Conservation (phyloP, 2,797 vertebrate genomes). For the Bufotes viridis region DNA sequence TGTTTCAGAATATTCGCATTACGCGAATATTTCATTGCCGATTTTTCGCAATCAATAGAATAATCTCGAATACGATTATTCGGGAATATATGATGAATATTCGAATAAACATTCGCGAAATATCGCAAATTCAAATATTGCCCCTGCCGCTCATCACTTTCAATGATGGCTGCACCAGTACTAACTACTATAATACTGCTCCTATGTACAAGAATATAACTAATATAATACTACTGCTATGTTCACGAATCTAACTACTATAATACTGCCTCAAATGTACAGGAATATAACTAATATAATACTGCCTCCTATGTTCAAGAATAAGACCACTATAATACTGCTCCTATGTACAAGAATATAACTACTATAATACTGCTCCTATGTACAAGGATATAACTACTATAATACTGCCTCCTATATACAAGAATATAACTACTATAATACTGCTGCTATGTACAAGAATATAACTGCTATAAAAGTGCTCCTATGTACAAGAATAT, state of each 20-base stretch:
- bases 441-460: not conserved
- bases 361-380: not conserved
- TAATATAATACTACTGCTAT: no score
- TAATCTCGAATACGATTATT: no score
- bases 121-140: no score
- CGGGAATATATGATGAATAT: no score
- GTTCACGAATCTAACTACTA: no score
- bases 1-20: no score
- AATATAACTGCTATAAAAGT: not conserved
- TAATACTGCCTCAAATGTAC: not conserved
- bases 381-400: not conserved
- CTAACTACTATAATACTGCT: constrained; percentile 7
- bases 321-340: constrained; percentile 8
- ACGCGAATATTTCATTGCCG: no score
- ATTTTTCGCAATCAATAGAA: no score
- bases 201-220: not conserved
- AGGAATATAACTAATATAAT: constrained; percentile 7
- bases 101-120: no score
- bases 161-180: no score
- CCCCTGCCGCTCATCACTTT: no score
- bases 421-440: not conserved
- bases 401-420: not conserved
- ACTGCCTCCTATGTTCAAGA: constrained; percentile 2
- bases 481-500: not conserved
- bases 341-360: not conserved